Evolutionary conservation across 2,797 vertebrate species (phyloP), one percentile per base, ranked within the genome.

Genomic region (Sebastes trivittatus): DNA sequence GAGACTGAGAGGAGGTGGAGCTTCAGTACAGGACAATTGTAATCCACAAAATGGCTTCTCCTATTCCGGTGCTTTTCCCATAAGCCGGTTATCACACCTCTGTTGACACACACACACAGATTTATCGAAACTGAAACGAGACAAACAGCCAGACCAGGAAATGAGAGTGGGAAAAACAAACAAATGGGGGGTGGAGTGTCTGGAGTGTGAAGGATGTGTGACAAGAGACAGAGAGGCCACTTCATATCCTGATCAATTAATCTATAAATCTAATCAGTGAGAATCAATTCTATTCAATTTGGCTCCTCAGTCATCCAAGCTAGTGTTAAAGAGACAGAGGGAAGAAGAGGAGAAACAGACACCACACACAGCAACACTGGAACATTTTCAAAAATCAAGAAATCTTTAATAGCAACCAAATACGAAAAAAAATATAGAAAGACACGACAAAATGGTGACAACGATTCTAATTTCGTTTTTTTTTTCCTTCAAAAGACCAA

Each of bases 401-500:
- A 84, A 32, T 82, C 90, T 95, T 95, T 95, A 95, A 95, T 95
- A 83, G 84, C 89, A 94, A 94, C 93, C 77, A 84, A 94, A 94
- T 90, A 92, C 73, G 78, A 89, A 91, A 90, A 90, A 52, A 88
- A 78, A 92, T 80, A 88, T 88, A 89, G 76, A 92, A 91, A 92
- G 90, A 94, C 91, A 92, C 80, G 88, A 94, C 89, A 91, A 84
- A 90, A 92, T 86, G 76, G 88, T 85, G 85, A 94, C 87, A 81
- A 88, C 87, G 91, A 61, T 79, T 91, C 68, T 75, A 78, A 77
- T 85, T 82, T 18, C 7, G 11, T 60, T 32, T 32, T 59, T 63
- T 78, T 78, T 67, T n/a, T 30, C 38, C 56, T 65, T 65, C 62
- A 27, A 46, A 87, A 86, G 64, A 89, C 59, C 16, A 81, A 90